Evolutionary conservation across 1,140 invertebrate species (phyloP), one percentile per base, ranked within the genome.

Genomic region (Drosophila mojavensis): DNA sequence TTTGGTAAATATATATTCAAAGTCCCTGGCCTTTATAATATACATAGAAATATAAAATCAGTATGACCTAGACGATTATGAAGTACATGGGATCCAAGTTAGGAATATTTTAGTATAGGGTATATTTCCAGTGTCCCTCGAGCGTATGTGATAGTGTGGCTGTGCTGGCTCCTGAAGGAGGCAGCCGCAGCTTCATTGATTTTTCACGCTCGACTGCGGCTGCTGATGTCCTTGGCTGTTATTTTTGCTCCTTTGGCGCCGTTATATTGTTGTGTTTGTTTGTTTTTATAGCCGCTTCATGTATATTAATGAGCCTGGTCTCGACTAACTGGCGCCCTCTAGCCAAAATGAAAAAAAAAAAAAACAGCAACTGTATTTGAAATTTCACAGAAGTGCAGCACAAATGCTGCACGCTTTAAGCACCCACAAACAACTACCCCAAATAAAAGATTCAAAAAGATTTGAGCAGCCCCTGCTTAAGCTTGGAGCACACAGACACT

Each of bases 181-280:
- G 80, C 64, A 65, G 33, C 33, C 6, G 33, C 33, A 36, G 74
- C 69, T 74, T 67, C 78, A 85, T 86, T 85, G 82, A 86, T 85
- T 85, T 85, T 85, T 86, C 78, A 85, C 75, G 85, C 82, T 54
- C 48, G 36, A 28, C 54, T 59, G 47, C 51, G 53, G 67, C 51
- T 56, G 75, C 56, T 61, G 36, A 54, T 72, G 81, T 85, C 82
- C 82, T 86, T 81, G 82, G 76, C 55, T 86, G 75, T 75, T 86
- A 81, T 85, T 85, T 81, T 81, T 64, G 66, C 65, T 75, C 53
- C 71, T 69, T 75, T 63, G 71, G 71, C 66, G 71, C 66, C 71
- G 58, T 47, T 59, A 20, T 3, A 15, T 48, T 64, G 39, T 50
- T 69, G 28, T 60, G 54, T 13, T 56, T 64, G 56, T 59, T 58